Conservation (phyloP, 2,888 invertebrate genomes). For the Liopterus haemorrhoidalis region DNA sequence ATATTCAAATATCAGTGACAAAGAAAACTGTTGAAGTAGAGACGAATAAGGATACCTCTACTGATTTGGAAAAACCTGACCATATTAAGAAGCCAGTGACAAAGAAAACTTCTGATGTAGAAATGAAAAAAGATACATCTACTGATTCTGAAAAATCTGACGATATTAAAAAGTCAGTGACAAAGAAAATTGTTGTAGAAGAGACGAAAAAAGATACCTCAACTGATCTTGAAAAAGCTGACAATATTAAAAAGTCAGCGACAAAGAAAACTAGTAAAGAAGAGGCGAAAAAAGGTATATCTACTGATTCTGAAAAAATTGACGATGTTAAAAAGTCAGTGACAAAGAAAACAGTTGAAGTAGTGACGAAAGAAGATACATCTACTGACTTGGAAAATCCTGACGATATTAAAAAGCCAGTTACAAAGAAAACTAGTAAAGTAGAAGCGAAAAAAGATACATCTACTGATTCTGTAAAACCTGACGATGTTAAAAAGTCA, state of each 20-base stretch:
- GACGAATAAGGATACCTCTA: no score
- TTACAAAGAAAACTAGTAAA: not conserved
- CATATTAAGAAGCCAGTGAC: not conserved
- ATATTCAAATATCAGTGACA: no score
- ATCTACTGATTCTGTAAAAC: not conserved
- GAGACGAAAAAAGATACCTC: not conserved
- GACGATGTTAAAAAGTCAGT: not conserved
- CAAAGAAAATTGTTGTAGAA: no score
- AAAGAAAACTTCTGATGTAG: not conserved
- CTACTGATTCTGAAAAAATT: not conserved
- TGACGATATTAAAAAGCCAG: slow-evolving; percentile 1
- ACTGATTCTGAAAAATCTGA: not conserved
- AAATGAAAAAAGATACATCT: not conserved
- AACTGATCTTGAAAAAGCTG: not conserved
- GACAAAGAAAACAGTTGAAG: not conserved
- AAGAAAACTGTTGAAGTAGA: not conserved
- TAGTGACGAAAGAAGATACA: not conserved
- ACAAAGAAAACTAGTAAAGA: not conserved
- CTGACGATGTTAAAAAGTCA: not conserved
- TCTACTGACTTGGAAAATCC: not conserved
- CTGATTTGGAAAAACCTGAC: not conserved
- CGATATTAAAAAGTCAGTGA: not conserved
- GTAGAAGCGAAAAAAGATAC: not conserved
- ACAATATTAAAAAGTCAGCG: not conserved
- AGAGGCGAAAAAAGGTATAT: not conserved